Conservation (phyloP, 1,140 invertebrate species). For the Anastatus disparis region DNA sequence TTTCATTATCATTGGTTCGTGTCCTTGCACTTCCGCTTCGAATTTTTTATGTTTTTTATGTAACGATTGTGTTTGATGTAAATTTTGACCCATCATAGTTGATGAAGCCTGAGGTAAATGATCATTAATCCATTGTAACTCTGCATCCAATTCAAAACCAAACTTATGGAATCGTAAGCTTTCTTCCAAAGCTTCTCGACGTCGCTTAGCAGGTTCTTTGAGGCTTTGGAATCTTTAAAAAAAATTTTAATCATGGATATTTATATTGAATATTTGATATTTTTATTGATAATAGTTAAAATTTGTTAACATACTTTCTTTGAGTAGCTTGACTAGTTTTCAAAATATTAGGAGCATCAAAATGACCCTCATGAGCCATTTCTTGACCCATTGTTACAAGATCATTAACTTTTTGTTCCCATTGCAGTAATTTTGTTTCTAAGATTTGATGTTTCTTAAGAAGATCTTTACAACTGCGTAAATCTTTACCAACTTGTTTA, state of each 20-base stretch:
- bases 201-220: constrained; percentile 71
- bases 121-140: constrained; percentile 96
- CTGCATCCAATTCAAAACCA: constrained; percentile 91
- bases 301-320: constrained; percentile 65
- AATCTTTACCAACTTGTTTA: constrained; percentile 83
- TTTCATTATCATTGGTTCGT: constrained; percentile 85
- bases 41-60: constrained; percentile 95
- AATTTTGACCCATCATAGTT: constrained; percentile 79
- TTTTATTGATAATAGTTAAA: constrained; percentile 4
- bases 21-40: constrained; percentile 84
- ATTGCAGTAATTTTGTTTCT: constrained; percentile 83
- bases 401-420: constrained; percentile 81
- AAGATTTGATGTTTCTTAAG: constrained; percentile 85
- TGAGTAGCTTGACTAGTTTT: constrained; percentile 82
- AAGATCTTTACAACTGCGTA: constrained; percentile 88
- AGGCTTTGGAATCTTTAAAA: constrained; percentile 70
- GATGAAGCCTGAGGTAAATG: constrained; percentile 84
- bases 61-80: constrained; percentile 91
- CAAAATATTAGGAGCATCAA: constrained; percentile 88
- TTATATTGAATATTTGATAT: constrained; percentile 1
- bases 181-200: constrained; percentile 86
- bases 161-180: constrained; percentile 92
- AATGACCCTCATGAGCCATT: constrained; percentile 93
- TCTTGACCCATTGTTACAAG: constrained; percentile 84
- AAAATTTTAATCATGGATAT: too few species aligned